Evolutionary conservation across 2,797 vertebrate genomes (phyloP), one percentile per base, ranked within the genome.

Genomic region (Thalassophryne amazonica): DNA sequence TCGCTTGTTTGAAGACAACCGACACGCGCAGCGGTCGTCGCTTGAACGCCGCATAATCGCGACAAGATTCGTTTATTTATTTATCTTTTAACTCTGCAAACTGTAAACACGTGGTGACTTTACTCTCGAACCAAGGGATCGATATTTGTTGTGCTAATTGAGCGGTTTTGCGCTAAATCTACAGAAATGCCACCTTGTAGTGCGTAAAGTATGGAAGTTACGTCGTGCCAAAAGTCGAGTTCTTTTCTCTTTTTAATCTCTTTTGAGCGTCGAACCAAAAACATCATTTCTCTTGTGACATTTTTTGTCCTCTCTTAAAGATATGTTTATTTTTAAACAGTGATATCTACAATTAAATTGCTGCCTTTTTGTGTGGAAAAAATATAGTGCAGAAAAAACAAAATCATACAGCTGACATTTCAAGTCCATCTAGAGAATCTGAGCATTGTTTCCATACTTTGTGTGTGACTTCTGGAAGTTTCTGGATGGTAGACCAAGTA

Each of bases 241-340:
- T n/a, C n/a, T n/a, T n/a, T n/a, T n/a, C n/a, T n/a, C n/a, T n/a
- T n/a, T n/a, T n/a, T n/a, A n/a, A n/a, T n/a, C n/a, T n/a, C n/a
- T n/a, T n/a, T n/a, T 48, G 64, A 74, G 69, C 76, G 69, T 76
- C 68, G 74, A 66, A 67, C 48, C 54, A 49, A 46, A 72, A 72
- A 58, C 72, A 77, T 78, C 65, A 76, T 75, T 70, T 62, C 64
- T 81, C 73, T 81, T 83, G 79, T 80, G 85, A 81, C 74, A 58
- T 43, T 61, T 72, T 57, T 54, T 52, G 39, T 36, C 39, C n/a
- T 19, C 2, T n/a, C 16, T 36, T 37, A 52, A 50, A 62, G 54
- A 76, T 43, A 45, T 55, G 59, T 37, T 63, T 50, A 54, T 54
- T 69, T 54, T 58, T 46, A 59, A 49, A 33, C 23, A 40, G 49